Conservation (phyloP, 2,113 vertebrate species). For the Trochalopteron elliotii region DNA sequence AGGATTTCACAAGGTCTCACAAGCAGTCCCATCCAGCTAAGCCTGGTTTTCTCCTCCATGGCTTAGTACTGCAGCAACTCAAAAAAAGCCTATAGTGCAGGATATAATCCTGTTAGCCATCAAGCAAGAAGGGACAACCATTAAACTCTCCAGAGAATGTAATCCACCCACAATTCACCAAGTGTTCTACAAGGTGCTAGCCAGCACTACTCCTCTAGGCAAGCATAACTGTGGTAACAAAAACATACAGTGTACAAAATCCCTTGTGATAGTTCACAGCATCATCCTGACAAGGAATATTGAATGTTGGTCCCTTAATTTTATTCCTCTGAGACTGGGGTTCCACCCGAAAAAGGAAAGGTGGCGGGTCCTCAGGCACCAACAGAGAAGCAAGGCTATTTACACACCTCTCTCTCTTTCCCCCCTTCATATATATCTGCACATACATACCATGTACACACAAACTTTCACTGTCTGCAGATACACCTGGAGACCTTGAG, state of each 20-base stretch:
- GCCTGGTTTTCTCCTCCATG: neutral
- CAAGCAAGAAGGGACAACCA: neutral
- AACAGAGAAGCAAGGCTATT: neutral
- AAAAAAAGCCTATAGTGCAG: neutral
- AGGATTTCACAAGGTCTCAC: neutral
- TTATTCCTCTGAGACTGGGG: neutral
- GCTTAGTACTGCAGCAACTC: neutral
- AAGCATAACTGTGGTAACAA: neutral
- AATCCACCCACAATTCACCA: neutral
- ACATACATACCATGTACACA: fast-evolving
- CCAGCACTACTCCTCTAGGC: neutral
- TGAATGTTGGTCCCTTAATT: neutral
- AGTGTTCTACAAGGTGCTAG: neutral
- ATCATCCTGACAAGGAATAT: neutral
- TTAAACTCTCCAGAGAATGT: neutral
- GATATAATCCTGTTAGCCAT: neutral
- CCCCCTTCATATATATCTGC: fast-evolving
- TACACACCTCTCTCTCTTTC: neutral
- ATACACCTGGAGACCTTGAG: neutral
- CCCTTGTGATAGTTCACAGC: fast-evolving
- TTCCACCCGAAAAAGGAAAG: neutral
- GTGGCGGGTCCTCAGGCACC: neutral
- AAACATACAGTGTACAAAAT: neutral
- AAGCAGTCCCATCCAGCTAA: neutral
- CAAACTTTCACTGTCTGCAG: neutral